phyloP scores from a whole-genome alignment of 2,888 invertebrate species.

The Zaprionus lineosus region DNA sequence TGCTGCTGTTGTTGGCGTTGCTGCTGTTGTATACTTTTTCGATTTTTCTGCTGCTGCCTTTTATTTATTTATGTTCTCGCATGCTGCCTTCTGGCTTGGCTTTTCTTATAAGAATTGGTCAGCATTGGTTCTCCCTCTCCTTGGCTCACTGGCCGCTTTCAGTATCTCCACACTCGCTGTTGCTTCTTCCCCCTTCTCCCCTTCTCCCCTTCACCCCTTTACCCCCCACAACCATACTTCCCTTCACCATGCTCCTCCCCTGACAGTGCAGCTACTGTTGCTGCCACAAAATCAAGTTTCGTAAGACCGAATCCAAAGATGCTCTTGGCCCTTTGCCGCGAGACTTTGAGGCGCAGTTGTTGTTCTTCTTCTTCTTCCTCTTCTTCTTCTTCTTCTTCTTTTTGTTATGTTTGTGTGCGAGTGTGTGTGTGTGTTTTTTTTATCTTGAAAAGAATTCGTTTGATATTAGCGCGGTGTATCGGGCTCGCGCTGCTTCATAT shows the following conservation, averaged over 20 bases:
- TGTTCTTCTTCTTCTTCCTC: slow-evolving; percentile 15
- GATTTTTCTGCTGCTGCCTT: slow-evolving; percentile 48
- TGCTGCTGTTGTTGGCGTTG: slow-evolving; percentile 38
- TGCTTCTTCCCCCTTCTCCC: neutral
- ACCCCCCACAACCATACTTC: neutral
- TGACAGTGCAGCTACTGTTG: slow-evolving; percentile 50
- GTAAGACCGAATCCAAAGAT: slow-evolving; percentile 31
- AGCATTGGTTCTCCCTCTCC: slow-evolving; percentile 50
- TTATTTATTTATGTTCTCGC: slow-evolving; percentile 71
- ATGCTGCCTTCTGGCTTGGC: slow-evolving; percentile 48
- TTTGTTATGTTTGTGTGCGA: neutral
- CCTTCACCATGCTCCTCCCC: neutral
- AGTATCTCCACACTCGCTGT: slow-evolving; percentile 3
- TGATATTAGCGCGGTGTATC: slow-evolving; percentile 81
- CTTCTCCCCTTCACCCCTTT: neutral
- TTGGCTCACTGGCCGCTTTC: too few species aligned
- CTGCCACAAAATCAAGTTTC: slow-evolving; percentile 40
- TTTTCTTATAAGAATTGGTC: slow-evolving; percentile 75
- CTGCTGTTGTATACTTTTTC: slow-evolving; percentile 34
- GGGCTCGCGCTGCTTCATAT: slow-evolving; percentile 81
- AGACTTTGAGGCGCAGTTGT: slow-evolving; percentile 45
- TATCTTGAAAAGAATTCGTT: slow-evolving; percentile 82
- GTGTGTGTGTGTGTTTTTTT: slow-evolving; percentile 40
- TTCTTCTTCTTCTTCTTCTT: slow-evolving; percentile 24
- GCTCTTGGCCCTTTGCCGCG: slow-evolving; percentile 23